These are phyloP conservation scores for Ennomos fuscantarius DNA, from an alignment of 2,888 invertebrate genomes.

Conservation along the genomic window DNA sequence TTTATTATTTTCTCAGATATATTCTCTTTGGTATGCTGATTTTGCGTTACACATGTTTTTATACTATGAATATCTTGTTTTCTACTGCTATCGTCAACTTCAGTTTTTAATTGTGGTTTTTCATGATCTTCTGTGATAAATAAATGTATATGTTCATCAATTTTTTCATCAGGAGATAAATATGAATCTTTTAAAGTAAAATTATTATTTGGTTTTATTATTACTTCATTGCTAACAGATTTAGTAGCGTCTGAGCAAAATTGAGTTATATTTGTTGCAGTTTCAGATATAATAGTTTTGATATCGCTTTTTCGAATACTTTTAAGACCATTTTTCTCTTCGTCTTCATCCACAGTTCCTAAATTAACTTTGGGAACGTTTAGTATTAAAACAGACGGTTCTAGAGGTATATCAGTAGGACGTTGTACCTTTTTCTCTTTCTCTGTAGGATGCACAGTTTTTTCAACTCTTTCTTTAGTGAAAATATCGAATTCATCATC, in stretches of 20 bases:
- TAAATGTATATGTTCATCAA: constrained; percentile 34
- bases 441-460: constrained; percentile 52
- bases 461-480: constrained; percentile 74
- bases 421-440: constrained; percentile 39
- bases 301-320: constrained; percentile 46
- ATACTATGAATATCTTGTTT: neutral
- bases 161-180: neutral
- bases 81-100: neutral
- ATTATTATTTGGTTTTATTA: constrained; percentile 8
- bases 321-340: constrained; percentile 54
- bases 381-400: constrained; percentile 61
- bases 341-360: constrained; percentile 72
- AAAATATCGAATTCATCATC: constrained; percentile 81
- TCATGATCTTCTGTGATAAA: constrained; percentile 21
- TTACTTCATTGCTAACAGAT: neutral
- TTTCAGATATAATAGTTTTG: constrained; percentile 58
- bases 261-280: constrained; percentile 53
- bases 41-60: constrained; percentile 3
- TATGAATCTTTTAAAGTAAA: constrained; percentile 8
- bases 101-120: neutral
- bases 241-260: constrained; percentile 26
- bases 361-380: constrained; percentile 68
- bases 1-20: neutral
- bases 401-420: constrained; percentile 53
- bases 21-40: constrained; percentile 8